These are phyloP conservation scores for Oryctes rhinoceros DNA, from an alignment of 1,140 invertebrate genomes.

Conservation along the genomic window DNA sequence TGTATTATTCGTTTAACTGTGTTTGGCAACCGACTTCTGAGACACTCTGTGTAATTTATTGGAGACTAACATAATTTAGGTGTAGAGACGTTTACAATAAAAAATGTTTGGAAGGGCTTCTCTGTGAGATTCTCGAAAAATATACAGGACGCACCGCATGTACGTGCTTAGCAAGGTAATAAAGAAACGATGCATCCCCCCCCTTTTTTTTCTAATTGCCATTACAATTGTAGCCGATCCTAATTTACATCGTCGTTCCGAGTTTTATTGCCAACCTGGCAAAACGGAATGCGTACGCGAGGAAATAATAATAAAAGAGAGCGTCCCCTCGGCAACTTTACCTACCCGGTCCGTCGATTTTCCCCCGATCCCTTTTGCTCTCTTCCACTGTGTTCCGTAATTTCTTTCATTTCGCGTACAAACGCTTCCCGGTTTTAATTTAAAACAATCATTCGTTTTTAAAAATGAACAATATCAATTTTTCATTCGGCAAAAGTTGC, in stretches of 20 bases:
- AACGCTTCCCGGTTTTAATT: constrained; percentile 26
- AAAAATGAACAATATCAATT: constrained; percentile 32
- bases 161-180: too few species aligned
- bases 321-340: background rate
- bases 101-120: too few species aligned
- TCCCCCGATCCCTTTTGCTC: background rate
- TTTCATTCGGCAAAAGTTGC: constrained; percentile 7
- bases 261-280: constrained; percentile 9
- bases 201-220: too few species aligned
- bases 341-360: background rate
- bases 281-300: background rate
- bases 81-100: too few species aligned
- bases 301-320: background rate
- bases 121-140: too few species aligned
- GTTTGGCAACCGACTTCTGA: too few species aligned
- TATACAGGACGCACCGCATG: too few species aligned
- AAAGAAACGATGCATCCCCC: too few species aligned
- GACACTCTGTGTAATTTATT: too few species aligned
- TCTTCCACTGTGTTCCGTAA: background rate
- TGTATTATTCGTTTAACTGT: too few species aligned
- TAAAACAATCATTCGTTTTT: constrained; percentile 34
- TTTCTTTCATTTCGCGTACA: constrained; percentile 19
- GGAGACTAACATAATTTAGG: too few species aligned
- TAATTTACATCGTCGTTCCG: background rate
- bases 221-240: background rate